Conservation (phyloP, 2,888 invertebrate species). For the Cheilosia scutellata region DNA sequence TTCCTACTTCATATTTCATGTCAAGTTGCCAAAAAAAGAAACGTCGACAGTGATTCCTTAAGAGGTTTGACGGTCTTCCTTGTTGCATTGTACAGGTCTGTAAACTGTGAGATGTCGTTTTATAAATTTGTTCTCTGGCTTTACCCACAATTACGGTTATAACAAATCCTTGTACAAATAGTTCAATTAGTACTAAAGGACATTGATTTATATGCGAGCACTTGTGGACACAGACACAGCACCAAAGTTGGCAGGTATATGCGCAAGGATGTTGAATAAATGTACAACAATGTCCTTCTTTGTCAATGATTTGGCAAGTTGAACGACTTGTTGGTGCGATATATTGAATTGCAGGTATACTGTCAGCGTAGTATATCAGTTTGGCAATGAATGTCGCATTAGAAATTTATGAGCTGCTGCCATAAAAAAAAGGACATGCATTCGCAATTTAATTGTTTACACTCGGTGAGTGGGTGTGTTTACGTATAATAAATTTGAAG, state of each 20-base stretch:
- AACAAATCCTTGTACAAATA: slow-evolving; percentile 65
- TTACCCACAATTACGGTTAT: slow-evolving; percentile 65
- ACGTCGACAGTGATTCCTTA: slow-evolving; percentile 48
- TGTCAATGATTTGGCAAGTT: slow-evolving; percentile 61
- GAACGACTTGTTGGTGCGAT: slow-evolving; percentile 64
- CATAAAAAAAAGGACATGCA: slow-evolving; percentile 37
- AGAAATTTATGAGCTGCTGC: slow-evolving; percentile 47
- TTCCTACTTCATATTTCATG: slow-evolving; percentile 74
- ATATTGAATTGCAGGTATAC: slow-evolving; percentile 18
- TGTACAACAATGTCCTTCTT: slow-evolving; percentile 41
- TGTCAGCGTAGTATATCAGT: background rate
- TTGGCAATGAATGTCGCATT: slow-evolving; percentile 50
- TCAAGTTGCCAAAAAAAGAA: slow-evolving; percentile 48
- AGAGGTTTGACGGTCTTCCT: slow-evolving; percentile 62
- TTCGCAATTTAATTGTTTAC: slow-evolving; percentile 51
- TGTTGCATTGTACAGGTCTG: background rate
- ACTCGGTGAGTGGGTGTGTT: slow-evolving; percentile 63
- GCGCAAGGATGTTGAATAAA: slow-evolving; percentile 29
- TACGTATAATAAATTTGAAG: slow-evolving; percentile 50
- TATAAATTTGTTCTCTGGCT: background rate
- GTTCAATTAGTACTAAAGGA: slow-evolving; percentile 69
- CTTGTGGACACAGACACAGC: slow-evolving; percentile 21
- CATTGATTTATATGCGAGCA: slow-evolving; percentile 63
- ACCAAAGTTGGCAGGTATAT: slow-evolving; percentile 41
- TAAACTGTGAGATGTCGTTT: background rate